Percentiles rank a stretch among this genome's conserved stretches.
These are phyloP conservation scores for Aphidoletes aphidimyza DNA, from an alignment of 2,888 invertebrate species.

Conservation along the genomic window DNA sequence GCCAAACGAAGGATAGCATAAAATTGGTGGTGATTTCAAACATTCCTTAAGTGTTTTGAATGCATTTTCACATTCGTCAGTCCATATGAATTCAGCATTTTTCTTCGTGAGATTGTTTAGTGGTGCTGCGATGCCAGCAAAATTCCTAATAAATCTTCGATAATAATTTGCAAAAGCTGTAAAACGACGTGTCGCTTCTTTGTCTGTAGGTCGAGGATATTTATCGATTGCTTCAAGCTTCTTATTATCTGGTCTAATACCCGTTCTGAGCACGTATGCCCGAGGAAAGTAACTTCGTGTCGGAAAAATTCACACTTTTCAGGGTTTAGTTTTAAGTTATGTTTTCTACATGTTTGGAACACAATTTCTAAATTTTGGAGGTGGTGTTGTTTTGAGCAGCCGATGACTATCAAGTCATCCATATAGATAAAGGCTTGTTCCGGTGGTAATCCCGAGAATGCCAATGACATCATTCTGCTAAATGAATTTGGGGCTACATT, in stretches of 20 bases:
- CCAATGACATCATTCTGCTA: conserved; percentile 59
- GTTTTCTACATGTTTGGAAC: conserved; percentile 56
- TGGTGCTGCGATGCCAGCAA: conserved; percentile 58
- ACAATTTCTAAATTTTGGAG: conserved; percentile 56
- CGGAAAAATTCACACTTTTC: conserved; percentile 57
- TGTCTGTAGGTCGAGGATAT: conserved; percentile 59
- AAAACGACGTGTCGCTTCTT: conserved; percentile 58
- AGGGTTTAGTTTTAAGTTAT: conserved; percentile 57
- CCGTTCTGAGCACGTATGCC: conserved; percentile 57
- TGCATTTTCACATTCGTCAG: conserved; percentile 55
- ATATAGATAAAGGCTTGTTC: conserved; percentile 58
- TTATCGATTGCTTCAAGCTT: conserved; percentile 58
- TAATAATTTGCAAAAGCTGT: conserved; percentile 59
- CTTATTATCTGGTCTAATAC: conserved; percentile 58
- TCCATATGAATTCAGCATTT: conserved; percentile 57
- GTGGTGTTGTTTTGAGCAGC: conserved; percentile 57
- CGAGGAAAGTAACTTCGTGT: conserved; percentile 58
- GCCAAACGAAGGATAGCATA: conserved; percentile 62
- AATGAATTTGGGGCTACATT: conserved; percentile 59
- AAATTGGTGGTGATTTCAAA: conserved; percentile 59
- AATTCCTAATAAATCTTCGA: conserved; percentile 58
- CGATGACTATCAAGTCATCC: conserved; percentile 59
- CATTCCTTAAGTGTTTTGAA: conserved; percentile 57
- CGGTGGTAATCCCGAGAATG: conserved; percentile 59
- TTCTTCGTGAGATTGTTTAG: conserved; percentile 58